These are phyloP conservation scores for Drosophila eugracilis DNA, from an alignment of 1,140 invertebrate genomes.

Conservation along the genomic window DNA sequence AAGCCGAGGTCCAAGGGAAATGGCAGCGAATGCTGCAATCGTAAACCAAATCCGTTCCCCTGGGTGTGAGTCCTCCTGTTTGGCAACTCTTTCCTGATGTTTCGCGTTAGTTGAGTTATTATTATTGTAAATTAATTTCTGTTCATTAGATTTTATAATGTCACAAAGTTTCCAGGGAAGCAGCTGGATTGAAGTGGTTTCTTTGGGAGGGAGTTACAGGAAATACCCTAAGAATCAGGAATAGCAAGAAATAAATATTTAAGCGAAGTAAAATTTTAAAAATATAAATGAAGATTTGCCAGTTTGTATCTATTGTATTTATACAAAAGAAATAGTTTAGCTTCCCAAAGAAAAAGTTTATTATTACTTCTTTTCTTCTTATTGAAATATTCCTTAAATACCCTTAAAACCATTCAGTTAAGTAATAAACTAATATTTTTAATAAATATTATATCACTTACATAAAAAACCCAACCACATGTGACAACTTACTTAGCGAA, in stretches of 20 bases:
- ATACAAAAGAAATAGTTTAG: too few species aligned
- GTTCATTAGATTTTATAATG: constrained; percentile 81
- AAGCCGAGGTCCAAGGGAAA: neutral
- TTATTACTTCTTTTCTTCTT: too few species aligned
- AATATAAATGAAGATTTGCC: too few species aligned
- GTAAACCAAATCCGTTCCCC: constrained; percentile 52
- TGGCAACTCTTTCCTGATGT: constrained; percentile 42
- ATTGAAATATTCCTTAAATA: too few species aligned
- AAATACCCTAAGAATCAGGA: too few species aligned
- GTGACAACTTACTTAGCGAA: neutral
- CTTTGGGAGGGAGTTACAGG: neutral
- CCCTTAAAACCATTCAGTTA: neutral
- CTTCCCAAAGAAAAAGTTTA: too few species aligned
- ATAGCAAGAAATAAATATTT: neutral
- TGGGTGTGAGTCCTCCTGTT: constrained; percentile 23
- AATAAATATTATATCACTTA: neutral
- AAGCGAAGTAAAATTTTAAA: too few species aligned
- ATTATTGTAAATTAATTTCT: constrained; percentile 82
- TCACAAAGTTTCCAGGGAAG: constrained; percentile 50
- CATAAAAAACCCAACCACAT: constrained; percentile 3
- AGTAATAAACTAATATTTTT: too few species aligned
- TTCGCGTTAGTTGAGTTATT: constrained; percentile 76
- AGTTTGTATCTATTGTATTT: too few species aligned
- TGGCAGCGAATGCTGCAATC: constrained; percentile 45
- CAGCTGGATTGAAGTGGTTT: constrained; percentile 56